A percentile compares a stretch with the other conserved stretches of the same genome.
These are phyloP conservation scores for Pseudoips prasinana DNA, from an alignment of 2,888 invertebrate genomes.

Conservation along the genomic window DNA sequence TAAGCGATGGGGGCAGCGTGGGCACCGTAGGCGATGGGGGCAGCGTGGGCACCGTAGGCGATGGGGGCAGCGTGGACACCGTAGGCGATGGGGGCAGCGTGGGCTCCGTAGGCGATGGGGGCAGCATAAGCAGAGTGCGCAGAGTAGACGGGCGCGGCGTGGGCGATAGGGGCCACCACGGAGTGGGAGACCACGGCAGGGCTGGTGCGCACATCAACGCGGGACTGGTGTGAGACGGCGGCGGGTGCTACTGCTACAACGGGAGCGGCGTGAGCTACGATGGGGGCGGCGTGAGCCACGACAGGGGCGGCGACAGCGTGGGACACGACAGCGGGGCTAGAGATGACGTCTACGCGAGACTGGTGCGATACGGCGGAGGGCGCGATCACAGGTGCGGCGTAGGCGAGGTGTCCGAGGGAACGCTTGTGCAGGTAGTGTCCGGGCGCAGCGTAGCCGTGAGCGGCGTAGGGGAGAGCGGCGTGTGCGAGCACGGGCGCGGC, in stretches of 20 bases:
- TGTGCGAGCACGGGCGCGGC: constrained; percentile 21
- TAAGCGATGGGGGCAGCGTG: constrained; percentile 34
- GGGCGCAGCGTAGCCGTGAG: constrained; percentile 38
- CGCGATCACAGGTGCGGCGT: constrained; percentile 46
- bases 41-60: constrained; percentile 34
- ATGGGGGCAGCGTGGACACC: constrained; percentile 34
- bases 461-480: constrained; percentile 30
- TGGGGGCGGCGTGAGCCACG: constrained; percentile 43
- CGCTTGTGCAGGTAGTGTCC: constrained; percentile 55
- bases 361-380: constrained; percentile 75
- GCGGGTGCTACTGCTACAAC: constrained; percentile 56
- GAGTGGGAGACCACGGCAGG: constrained; percentile 47
- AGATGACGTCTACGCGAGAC: constrained; percentile 47
- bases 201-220: constrained; percentile 57
- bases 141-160: constrained; percentile 42
- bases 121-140: constrained; percentile 41
- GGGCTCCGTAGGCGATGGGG: constrained; percentile 29
- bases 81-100: constrained; percentile 37
- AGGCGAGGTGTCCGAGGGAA: constrained; percentile 47
- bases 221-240: constrained; percentile 77
- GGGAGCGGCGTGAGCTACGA: constrained; percentile 46
- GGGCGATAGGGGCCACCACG: constrained; percentile 34
- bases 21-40: constrained; percentile 41
- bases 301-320: constrained; percentile 49
- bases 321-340: constrained; percentile 45